These are phyloP conservation scores for Melanostoma scalare DNA, from an alignment of 2,888 invertebrate species.

Conservation along the genomic window DNA sequence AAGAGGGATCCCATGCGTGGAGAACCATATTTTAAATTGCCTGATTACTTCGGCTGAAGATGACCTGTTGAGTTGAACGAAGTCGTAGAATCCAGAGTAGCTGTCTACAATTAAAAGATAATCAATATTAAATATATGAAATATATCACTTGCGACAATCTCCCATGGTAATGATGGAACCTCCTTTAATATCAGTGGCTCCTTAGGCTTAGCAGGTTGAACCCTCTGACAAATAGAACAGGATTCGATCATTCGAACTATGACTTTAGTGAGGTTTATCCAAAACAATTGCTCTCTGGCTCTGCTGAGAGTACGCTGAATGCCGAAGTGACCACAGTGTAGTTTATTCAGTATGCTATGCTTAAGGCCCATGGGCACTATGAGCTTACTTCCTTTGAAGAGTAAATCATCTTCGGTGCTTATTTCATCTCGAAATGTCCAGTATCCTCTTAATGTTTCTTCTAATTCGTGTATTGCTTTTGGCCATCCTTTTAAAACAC, in stretches of 20 bases:
- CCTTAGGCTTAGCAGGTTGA: too few species aligned
- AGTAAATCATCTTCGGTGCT: slow-evolving; percentile 38
- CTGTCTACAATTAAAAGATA: slow-evolving; percentile 18
- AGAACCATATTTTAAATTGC: slow-evolving; percentile 3
- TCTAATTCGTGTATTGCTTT: slow-evolving; percentile 42
- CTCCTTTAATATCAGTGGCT: not conserved
- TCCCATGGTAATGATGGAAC: slow-evolving; percentile 37
- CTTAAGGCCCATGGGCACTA: slow-evolving; percentile 5
- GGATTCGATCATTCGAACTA: too few species aligned
- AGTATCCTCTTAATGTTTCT: slow-evolving; percentile 46
- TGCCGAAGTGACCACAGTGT: too few species aligned
- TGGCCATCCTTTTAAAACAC: slow-evolving; percentile 33
- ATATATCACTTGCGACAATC: slow-evolving; percentile 24
- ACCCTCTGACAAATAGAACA: too few species aligned
- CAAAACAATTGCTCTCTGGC: too few species aligned
- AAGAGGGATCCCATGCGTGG: not conserved
- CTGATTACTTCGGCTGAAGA: slow-evolving; percentile 5
- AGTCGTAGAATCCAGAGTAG: slow-evolving; percentile 7
- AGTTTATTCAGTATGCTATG: too few species aligned
- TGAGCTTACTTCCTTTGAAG: slow-evolving; percentile 53
- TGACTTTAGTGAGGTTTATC: too few species aligned
- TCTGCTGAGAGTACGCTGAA: too few species aligned
- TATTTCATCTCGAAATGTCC: slow-evolving; percentile 62
- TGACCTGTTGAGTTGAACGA: slow-evolving; percentile 7
- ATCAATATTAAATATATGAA: slow-evolving; percentile 3